Evolutionary conservation across 2,113 vertebrate genomes (phyloP).

Genomic region (Dipodomys stephensi): DNA sequence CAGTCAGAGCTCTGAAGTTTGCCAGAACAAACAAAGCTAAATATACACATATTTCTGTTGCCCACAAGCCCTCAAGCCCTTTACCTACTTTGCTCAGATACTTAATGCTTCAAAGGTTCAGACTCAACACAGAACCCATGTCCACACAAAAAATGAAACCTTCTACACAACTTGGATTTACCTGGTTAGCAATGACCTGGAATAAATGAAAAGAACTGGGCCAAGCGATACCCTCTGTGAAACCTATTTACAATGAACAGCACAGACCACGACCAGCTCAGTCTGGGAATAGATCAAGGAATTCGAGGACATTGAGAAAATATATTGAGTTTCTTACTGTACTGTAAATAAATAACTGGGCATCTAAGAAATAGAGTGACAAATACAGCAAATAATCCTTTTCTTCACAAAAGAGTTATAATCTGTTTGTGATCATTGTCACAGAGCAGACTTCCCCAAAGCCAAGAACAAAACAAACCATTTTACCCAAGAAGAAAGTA

Average conservation of each 20-base stretch:
- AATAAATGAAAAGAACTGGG: conserved; percentile 57
- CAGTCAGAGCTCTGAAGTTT: conserved; percentile 35
- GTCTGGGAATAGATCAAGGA: neutral
- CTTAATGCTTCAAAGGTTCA: conserved; percentile 54
- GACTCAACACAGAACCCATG: neutral
- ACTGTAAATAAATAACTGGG: neutral
- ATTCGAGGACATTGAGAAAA: neutral
- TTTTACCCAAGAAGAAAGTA: neutral
- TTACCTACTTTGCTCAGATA: conserved; percentile 51
- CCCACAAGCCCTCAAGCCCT: conserved; percentile 1
- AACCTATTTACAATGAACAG: neutral
- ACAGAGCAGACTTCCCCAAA: conserved; percentile 7
- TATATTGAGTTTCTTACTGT: neutral
- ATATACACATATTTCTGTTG: conserved; percentile 64
- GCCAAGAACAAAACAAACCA: neutral
- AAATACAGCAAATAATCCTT: neutral
- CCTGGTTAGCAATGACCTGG: conserved; percentile 53
- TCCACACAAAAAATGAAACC: conserved; percentile 23
- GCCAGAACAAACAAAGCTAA: conserved; percentile 71
- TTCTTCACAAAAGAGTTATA: neutral
- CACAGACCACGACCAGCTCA: neutral
- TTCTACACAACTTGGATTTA: conserved; percentile 28
- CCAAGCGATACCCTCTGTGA: neutral
- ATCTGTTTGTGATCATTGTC: neutral
- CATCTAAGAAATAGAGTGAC: conserved; percentile 25